Base-by-base conservation (phyloP, 2,888 invertebrate species). In the Hyalella azteca region DNA sequence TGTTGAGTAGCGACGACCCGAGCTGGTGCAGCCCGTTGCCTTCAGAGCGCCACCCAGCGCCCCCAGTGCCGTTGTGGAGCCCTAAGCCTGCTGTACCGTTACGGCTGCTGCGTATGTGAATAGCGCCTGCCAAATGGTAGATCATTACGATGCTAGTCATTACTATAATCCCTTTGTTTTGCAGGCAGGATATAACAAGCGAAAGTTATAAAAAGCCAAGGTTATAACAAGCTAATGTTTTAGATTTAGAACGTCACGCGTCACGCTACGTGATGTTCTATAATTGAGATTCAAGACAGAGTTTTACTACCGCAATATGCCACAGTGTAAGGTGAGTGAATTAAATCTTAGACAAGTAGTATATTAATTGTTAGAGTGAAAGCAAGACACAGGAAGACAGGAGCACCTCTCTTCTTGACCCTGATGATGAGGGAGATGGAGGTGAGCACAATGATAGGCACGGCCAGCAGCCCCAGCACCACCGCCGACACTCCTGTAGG, bases 371-470 rank as follows among this genome's bases (percentile, higher is more conserved):
- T n/a, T n/a, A n/a, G n/a, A n/a, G n/a, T n/a, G n/a, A n/a, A n/a
- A n/a, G n/a, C n/a, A n/a, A n/a, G n/a, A n/a, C n/a, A n/a, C n/a
- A n/a, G n/a, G n/a, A n/a, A n/a, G n/a, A n/a, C n/a, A n/a, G n/a
- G n/a, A n/a, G n/a, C n/a, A 85, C 85, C 83, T 22, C 54, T 79
- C 48, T 81, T 78, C 29, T 82, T 60, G n/a, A 80, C 79, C 13
- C 81, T 39, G 41, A 85, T 81, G 26, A 81, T 78, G 48, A 82
- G 49, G 26, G 83, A 79, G 54, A 82, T 40, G n/a, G 81, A 77
- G 13, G 82, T 79, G 50, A 85, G 80, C 15, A 85, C 81, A 19
- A 83, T 36, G n/a, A 85, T 66, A 32, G 85, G 85, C 19, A 85
- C 79, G 26, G 80, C 81, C 15, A 85, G 49, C 11, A 85, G 81